phyloP scores from a whole-genome alignment of 2,797 vertebrate genomes.

The Esox masquinongy region DNA sequence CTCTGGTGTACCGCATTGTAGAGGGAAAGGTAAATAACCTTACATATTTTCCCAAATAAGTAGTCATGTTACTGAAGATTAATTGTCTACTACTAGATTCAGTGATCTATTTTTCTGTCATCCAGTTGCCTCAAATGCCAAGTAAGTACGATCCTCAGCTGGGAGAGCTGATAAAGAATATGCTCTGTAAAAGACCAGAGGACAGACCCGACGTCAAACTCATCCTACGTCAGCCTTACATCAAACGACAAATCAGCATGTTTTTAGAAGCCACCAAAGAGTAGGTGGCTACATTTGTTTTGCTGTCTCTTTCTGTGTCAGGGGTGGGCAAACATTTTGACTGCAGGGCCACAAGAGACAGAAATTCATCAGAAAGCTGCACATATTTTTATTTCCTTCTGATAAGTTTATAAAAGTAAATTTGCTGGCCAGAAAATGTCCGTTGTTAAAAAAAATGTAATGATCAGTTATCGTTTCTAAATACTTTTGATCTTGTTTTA shows the following conservation, averaged over 20 bases:
- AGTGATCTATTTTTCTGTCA: conserved; percentile 33
- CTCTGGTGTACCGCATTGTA: conserved; percentile 94
- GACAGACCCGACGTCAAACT: conserved; percentile 89
- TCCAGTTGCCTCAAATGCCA: conserved; percentile 93
- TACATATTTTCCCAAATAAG: not conserved
- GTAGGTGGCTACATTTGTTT: conserved; percentile 70
- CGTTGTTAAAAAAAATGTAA: too few relatives aligned
- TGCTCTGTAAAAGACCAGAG: conserved; percentile 93
- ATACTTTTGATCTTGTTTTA: too few relatives aligned
- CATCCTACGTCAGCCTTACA: conserved; percentile 90
- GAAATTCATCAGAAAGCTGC: too few relatives aligned
- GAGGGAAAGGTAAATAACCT: conserved; percentile 89
- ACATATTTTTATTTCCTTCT: too few relatives aligned
- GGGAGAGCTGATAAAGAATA: conserved; percentile 87
- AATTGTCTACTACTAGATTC: not conserved
- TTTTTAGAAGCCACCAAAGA: conserved; percentile 93
- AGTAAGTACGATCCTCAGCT: conserved; percentile 89
- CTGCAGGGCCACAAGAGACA: too few relatives aligned
- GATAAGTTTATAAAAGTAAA: too few relatives aligned
- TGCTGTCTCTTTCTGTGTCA: not conserved
- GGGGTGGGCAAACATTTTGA: too few relatives aligned
- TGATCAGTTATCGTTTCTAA: too few relatives aligned
- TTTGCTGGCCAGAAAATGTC: too few relatives aligned
- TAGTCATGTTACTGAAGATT: not conserved
- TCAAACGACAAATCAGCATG: conserved; percentile 89